These are phyloP conservation scores for Lycia hirtaria DNA, from an alignment of 2,888 invertebrate genomes.

Conservation along the genomic window DNA sequence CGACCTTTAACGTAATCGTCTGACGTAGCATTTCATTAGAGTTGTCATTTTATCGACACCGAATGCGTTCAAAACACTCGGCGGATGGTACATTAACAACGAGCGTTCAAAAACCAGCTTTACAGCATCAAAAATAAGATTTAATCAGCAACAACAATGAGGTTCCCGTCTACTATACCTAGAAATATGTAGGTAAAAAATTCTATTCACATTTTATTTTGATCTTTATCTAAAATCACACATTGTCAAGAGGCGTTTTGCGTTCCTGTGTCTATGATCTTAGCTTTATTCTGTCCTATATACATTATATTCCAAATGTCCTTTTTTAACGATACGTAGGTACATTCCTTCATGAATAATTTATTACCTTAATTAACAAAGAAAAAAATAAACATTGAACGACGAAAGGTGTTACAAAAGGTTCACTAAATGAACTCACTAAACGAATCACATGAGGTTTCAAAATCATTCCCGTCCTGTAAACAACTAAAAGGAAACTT, in stretches of 20 bases:
- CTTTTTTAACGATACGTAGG: constrained; percentile 63
- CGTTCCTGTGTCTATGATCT: constrained; percentile 71
- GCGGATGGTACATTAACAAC: constrained; percentile 26
- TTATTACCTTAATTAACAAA: constrained; percentile 68
- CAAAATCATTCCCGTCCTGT: constrained; percentile 46
- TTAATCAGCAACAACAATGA: constrained; percentile 59
- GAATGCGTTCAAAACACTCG: constrained; percentile 3
- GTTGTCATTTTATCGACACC: constrained; percentile 2
- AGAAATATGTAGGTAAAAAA: constrained; percentile 80
- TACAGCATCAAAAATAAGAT: constrained; percentile 35
- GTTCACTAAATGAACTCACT: constrained; percentile 62
- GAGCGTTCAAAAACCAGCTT: constrained; percentile 41
- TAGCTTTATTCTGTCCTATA: constrained; percentile 53
- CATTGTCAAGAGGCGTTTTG: constrained; percentile 61
- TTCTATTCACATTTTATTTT: constrained; percentile 67
- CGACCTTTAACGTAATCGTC: not conserved
- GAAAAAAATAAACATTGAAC: constrained; percentile 59
- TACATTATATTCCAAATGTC: constrained; percentile 62
- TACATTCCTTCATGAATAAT: constrained; percentile 72
- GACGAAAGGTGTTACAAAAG: constrained; percentile 54
- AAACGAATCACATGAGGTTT: constrained; percentile 63
- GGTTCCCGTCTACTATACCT: constrained; percentile 67
- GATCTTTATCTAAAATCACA: constrained; percentile 70
- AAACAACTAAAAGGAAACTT: constrained; percentile 71
- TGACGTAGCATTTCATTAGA: not conserved